These are phyloP conservation scores for Cheilosia pagana DNA, from an alignment of 2,888 invertebrate species.

Conservation along the genomic window DNA sequence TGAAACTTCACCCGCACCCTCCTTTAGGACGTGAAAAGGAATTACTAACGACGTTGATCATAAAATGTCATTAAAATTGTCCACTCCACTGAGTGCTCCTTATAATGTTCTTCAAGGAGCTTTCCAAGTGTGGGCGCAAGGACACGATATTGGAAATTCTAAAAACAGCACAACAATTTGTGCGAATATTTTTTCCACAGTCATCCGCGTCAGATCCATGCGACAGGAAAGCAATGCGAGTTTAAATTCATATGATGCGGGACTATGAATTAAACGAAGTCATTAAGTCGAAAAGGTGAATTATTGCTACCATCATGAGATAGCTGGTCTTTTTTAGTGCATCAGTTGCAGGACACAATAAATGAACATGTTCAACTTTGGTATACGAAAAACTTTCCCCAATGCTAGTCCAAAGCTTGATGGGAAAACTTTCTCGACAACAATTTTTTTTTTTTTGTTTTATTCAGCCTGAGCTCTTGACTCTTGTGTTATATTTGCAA, in stretches of 20 bases:
- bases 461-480: slow-evolving; percentile 16
- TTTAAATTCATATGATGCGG: background rate
- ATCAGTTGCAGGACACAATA: slow-evolving; percentile 1
- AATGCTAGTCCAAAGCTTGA: slow-evolving; percentile 30
- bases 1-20: background rate
- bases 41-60: slow-evolving; percentile 17
- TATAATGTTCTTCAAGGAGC: slow-evolving; percentile 14
- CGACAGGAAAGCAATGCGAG: background rate
- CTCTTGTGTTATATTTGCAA: background rate
- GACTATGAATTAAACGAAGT: background rate
- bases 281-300: background rate
- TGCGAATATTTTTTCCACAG: background rate
- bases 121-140: slow-evolving; percentile 4
- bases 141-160: background rate
- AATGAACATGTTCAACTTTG: slow-evolving; percentile 1
- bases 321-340: slow-evolving; percentile 3
- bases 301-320: background rate
- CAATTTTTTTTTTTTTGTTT: slow-evolving; percentile 15
- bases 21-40: slow-evolving; percentile 5
- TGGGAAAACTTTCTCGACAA: slow-evolving; percentile 40
- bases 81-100: slow-evolving; percentile 26
- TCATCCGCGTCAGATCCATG: no score
- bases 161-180: background rate
- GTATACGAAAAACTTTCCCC: slow-evolving; percentile 8
- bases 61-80: slow-evolving; percentile 42